Evolutionary conservation across 2,888 invertebrate species (phyloP).

Genomic region (Meloe dianella): DNA sequence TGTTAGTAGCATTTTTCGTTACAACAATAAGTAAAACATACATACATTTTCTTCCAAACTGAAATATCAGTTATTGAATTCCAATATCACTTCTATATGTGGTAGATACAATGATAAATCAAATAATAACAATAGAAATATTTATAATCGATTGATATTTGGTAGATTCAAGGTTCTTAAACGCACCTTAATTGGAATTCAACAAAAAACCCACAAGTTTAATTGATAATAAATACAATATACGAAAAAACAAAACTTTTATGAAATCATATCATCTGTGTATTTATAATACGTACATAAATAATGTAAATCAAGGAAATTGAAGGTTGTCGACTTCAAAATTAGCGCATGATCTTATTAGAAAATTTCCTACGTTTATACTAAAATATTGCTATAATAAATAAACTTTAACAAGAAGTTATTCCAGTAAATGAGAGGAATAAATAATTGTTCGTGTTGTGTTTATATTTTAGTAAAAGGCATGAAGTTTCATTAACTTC

Average conservation of each 20-base stretch:
- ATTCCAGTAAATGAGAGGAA: conserved; percentile 5
- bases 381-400: neutral
- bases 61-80: no score
- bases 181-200: neutral
- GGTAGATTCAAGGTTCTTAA: neutral
- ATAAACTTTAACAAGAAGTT: conserved; percentile 9
- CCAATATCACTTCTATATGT: neutral
- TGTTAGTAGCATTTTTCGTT: neutral
- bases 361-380: neutral
- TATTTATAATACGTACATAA: neutral
- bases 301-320: neutral
- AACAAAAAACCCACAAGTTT: no score
- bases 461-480: conserved; percentile 1
- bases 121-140: neutral
- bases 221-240: neutral
- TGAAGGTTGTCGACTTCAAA: neutral
- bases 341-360: neutral
- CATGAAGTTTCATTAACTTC: neutral
- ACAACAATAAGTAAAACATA: neutral
- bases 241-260: neutral
- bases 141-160: neutral
- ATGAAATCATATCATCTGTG: neutral
- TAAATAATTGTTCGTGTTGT: conserved; percentile 7
- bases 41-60: no score
- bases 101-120: neutral